Conservation (phyloP, 2,113 vertebrate species). For the Gymnogyps californianus region DNA sequence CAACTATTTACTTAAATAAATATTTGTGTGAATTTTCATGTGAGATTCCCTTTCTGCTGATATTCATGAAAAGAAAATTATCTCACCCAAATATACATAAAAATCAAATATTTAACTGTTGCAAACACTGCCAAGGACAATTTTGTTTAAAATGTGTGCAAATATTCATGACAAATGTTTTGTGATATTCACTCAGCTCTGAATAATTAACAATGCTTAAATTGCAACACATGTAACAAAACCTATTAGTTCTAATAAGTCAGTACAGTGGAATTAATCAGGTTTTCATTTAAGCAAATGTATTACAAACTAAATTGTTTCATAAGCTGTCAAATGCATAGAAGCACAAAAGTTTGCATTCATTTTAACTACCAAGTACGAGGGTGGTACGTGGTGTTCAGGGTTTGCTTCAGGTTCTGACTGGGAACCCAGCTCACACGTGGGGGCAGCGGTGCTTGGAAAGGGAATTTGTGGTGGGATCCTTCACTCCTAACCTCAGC, state of each 20-base stretch:
- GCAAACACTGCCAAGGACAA: slow-evolving; percentile 55
- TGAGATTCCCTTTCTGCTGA: slow-evolving; percentile 21
- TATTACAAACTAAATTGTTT: slow-evolving; percentile 69
- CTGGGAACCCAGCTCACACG: neutral
- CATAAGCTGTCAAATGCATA: slow-evolving; percentile 53
- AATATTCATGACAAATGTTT: slow-evolving; percentile 69
- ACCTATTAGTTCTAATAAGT: slow-evolving; percentile 60
- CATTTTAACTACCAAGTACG: neutral
- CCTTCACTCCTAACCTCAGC: neutral
- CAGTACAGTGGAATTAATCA: slow-evolving; percentile 68
- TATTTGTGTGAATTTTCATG: slow-evolving; percentile 29
- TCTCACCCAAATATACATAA: slow-evolving; percentile 43
- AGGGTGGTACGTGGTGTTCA: neutral
- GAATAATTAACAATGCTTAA: slow-evolving; percentile 66
- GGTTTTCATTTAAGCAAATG: slow-evolving; percentile 63
- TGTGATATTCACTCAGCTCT: slow-evolving; percentile 55
- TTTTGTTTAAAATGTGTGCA: slow-evolving; percentile 67
- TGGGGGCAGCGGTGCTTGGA: neutral
- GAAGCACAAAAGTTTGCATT: slow-evolving; percentile 35
- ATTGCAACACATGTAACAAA: slow-evolving; percentile 65
- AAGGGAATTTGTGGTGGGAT: neutral
- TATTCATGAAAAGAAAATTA: slow-evolving; percentile 36
- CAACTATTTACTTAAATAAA: slow-evolving; percentile 31
- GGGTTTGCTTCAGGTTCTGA: neutral
- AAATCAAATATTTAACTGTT: slow-evolving; percentile 69